Conservation (phyloP, 2,797 vertebrate genomes). For the Aldrovandia affinis region DNA sequence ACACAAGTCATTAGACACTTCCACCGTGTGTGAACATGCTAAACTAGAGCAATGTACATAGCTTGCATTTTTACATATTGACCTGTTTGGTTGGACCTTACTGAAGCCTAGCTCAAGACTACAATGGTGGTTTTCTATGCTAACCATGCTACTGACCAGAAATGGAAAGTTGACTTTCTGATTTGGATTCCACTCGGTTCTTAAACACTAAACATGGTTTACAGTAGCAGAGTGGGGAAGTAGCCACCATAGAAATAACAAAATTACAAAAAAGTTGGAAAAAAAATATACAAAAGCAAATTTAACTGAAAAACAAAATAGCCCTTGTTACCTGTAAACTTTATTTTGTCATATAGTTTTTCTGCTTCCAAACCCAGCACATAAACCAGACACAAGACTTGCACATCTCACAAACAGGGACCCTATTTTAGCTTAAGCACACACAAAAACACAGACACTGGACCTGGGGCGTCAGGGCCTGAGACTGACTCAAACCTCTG, state of each 20-base stretch:
- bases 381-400: neutral
- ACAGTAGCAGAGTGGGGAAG: neutral
- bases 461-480: neutral
- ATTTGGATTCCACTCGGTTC: neutral
- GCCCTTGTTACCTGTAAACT: slow-evolving; percentile 38
- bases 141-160: neutral
- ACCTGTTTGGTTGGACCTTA: too few relatives aligned
- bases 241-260: neutral
- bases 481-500: neutral
- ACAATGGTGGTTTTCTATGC: neutral
- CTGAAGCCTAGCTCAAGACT: too few relatives aligned
- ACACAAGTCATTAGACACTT: neutral
- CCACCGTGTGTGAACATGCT: neutral
- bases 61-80: neutral
- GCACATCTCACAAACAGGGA: neutral
- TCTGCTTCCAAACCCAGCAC: slow-evolving; percentile 12
- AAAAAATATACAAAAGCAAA: slow-evolving; percentile 38
- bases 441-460: slow-evolving; percentile 3
- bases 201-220: neutral
- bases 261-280: neutral
- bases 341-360: neutral
- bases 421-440: neutral
- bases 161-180: neutral
- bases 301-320: slow-evolving; percentile 9
- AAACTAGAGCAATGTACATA: neutral